Evolutionary conservation across 2,888 invertebrate genomes (phyloP), one percentile per base, ranked within the genome.

Genomic region (Mesorhabditis sp.): DNA sequence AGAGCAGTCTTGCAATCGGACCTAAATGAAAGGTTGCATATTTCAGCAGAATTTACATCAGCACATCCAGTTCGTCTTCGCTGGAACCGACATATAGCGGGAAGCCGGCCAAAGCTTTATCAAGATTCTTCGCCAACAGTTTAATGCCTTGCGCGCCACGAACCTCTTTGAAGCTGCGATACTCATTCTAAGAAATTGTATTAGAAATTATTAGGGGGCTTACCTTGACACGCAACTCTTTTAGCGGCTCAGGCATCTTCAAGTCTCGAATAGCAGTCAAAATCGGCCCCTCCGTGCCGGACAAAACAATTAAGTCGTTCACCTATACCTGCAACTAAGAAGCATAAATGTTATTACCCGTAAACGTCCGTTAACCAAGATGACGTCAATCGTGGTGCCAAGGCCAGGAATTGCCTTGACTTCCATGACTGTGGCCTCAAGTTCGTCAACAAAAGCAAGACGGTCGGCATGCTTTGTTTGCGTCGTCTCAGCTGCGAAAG

Each of bases 371-470:
- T 99, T 98, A 70, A 99, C 93, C 72, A 99, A 90, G 87, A 98
- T 97, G 42, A 96, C 93, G 89, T 99, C 98, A 82, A 99, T 95
- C 3, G 98, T 98, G 66, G 97, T 99, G 67, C 96, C 96, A 73
- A 98, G 89, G 50, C 98, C 98, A 42, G 95, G 91, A 84, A 97
- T 92, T 0, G 95, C 94, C 90, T 97, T 97, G 58, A 97, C 88
- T 86, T 89, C 89, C 88, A 89, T 88, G 7, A 88, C 88, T 10
- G 88, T 88, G 45, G 88, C 88, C 67, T 95, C 92, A 76, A 99
- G 88, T 84, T 96, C 94, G 73, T 95, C 92, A 3, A 92, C 92
- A 89, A 86, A 92, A 88, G 94, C 91, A 4, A 99, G 89, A 72
- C 94, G 89, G 86, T 94, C 93, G 72, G 93, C 91, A 83, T 96